phyloP scores from a whole-genome alignment of 2,888 invertebrate genomes.

The Deladenus siricidicola region DNA sequence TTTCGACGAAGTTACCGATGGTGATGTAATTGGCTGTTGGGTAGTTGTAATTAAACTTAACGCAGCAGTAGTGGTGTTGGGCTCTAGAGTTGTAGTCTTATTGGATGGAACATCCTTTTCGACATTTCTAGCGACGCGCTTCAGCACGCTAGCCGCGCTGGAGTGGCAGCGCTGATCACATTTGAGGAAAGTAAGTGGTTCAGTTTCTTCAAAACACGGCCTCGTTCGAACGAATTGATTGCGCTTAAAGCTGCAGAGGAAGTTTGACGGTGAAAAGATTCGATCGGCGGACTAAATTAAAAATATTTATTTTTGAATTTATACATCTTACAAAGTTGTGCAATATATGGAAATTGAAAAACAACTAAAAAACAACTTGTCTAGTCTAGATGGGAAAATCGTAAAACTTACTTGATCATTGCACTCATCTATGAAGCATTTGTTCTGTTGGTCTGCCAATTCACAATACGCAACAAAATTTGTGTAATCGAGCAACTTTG shows the following conservation, averaged over 20 bases:
- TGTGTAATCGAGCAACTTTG: conserved; percentile 39
- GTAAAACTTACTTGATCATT: conserved; percentile 37
- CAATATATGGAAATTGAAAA: not conserved
- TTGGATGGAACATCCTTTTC: too few relatives aligned
- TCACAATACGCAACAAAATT: conserved; percentile 45
- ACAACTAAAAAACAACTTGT: too few relatives aligned
- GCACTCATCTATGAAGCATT: conserved; percentile 45
- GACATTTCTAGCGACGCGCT: conserved; percentile 3
- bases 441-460: conserved; percentile 44
- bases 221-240: conserved; percentile 33
- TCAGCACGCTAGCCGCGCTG: conserved; percentile 7
- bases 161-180: conserved; percentile 49
- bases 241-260: conserved; percentile 46
- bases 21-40: too few relatives aligned
- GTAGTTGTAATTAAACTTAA: too few relatives aligned
- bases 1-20: too few relatives aligned
- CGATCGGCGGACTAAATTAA: conserved; percentile 45
- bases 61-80: too few relatives aligned
- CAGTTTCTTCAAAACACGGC: conserved; percentile 43
- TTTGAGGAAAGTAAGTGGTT: conserved; percentile 49
- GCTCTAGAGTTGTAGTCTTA: too few relatives aligned
- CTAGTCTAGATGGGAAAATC: too few relatives aligned
- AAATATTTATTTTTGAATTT: too few relatives aligned
- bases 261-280: conserved; percentile 51
- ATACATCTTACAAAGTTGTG: too few relatives aligned